Conservation (phyloP, 2,888 invertebrate genomes). For the Athetis lepigone region DNA sequence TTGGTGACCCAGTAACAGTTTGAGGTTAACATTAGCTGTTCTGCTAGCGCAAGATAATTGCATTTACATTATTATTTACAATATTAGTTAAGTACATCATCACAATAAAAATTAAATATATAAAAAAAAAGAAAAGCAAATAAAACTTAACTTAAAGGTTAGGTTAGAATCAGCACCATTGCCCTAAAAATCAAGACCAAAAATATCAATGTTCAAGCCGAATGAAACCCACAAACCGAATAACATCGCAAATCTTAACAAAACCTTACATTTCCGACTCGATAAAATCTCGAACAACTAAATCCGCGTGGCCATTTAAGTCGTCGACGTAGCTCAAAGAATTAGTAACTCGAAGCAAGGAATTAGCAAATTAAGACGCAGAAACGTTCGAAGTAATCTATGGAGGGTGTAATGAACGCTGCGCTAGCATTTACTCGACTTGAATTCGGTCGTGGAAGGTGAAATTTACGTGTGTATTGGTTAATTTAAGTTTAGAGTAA, state of each 20-base stretch:
- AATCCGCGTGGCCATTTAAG: slow-evolving; percentile 45
- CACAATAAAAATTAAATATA: no score
- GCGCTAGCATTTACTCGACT: neutral
- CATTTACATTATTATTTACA: no score
- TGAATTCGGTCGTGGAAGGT: neutral
- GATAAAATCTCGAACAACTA: slow-evolving; percentile 44
- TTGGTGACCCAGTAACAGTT: no score
- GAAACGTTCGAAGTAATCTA: slow-evolving; percentile 32
- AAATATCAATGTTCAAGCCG: no score
- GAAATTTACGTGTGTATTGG: neutral
- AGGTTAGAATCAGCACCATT: no score
- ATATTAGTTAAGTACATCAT: no score
- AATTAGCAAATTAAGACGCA: slow-evolving; percentile 46
- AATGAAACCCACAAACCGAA: slow-evolving; percentile 9
- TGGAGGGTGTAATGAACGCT: slow-evolving; percentile 11
- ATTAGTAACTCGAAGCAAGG: slow-evolving; percentile 42
- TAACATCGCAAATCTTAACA: slow-evolving; percentile 6
- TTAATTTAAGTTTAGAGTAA: neutral
- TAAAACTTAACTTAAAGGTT: no score
- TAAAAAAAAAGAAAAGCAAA: no score
- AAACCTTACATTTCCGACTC: slow-evolving; percentile 4
- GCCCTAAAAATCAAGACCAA: no score
- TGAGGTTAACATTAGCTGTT: no score
- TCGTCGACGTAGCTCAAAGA: slow-evolving; percentile 30
- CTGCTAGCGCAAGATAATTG: no score